These are phyloP conservation scores for Chrysemys picta DNA, from an alignment of 2,113 vertebrate genomes.

Conservation along the genomic window DNA sequence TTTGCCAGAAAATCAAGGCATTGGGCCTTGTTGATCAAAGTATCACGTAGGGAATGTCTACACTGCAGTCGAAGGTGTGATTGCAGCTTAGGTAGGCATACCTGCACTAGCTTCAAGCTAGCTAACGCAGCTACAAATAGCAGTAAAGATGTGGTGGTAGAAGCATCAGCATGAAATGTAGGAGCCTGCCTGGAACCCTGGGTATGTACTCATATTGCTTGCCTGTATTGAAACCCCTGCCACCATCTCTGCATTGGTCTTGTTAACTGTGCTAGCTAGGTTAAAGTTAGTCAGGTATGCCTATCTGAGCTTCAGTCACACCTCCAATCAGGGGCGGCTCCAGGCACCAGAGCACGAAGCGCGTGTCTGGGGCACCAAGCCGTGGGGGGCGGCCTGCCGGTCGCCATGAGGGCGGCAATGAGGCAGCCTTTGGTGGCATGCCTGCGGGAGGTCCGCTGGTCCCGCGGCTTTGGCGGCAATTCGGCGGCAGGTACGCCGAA, in stretches of 20 bases:
- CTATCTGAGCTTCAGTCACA: not conserved
- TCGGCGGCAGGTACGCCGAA: no score
- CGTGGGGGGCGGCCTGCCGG: no score
- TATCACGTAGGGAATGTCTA: not conserved
- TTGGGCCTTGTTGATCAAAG: constrained; percentile 38
- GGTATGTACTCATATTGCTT: not conserved
- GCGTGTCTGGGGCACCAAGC: no score
- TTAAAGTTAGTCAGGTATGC: not conserved
- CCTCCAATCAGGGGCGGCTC: not conserved
- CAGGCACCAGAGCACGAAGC: no score
- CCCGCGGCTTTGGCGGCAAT: no score
- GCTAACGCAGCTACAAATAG: not conserved
- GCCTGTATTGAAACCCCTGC: no score
- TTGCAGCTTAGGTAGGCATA: not conserved
- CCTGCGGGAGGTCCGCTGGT: no score
- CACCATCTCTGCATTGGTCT: no score
- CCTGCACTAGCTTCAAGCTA: not conserved
- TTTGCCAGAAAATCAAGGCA: constrained; percentile 47
- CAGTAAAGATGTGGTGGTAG: not conserved
- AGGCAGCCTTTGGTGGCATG: no score
- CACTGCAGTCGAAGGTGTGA: not conserved
- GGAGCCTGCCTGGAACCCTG: not conserved
- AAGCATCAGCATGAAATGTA: not conserved
- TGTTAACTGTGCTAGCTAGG: not conserved
- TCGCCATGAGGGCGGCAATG: no score